Base-by-base conservation (phyloP, 2,113 vertebrate species). In the Dasypus novemcinctus region DNA sequence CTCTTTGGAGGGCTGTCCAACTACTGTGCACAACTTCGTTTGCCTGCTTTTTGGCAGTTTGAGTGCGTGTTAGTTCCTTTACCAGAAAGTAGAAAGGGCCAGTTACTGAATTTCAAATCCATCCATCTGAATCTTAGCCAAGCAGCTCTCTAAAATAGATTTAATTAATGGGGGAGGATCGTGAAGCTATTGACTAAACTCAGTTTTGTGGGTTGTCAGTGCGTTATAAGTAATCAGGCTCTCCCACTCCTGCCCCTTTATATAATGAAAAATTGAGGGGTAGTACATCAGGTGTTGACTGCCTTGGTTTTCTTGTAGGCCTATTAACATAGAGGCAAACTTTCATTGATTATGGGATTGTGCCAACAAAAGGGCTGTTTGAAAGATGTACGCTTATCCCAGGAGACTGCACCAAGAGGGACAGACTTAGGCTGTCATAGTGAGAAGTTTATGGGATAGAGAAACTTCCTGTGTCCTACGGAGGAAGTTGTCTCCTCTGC, bases 111-210 rank as follows among this genome's bases (percentile, higher is more conserved):
- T 86, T 84, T 76, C 41, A 31, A 87, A 81, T 91, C 85, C 7
- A 57, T 89, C 59, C 49, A 61, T 49, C 80, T 88, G 90, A 88
- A 49, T 86, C 82, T 76, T 80, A 89, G 89, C 96, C 86, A 94
- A 74, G 31, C 64, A 76, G 52, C 54, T 91, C 87, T 95, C 83
- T 93, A 66, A 93, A 96, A 76, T 76, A 95, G 79, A 79, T 46
- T 69, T 69, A 69, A 54, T 85, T 85, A 66, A 88, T 90, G 86
- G 59, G 59, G 84, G 68, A 95, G 84, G 82, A 66, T 66, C 36
- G 21, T 69, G 71, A 91, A 57, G 61, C 75, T 57, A 41, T 72
- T 66, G 36, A 88, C 75, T 95, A 46, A 90, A 81, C 79, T 93
- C 52, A 76, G 93, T 78, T 81, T 93, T 84, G 78, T 91, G 93